A percentile compares a stretch with the other conserved stretches of the same genome.
These are phyloP conservation scores for Stenodema calcarata DNA, from an alignment of 2,888 invertebrate species.

Conservation along the genomic window DNA sequence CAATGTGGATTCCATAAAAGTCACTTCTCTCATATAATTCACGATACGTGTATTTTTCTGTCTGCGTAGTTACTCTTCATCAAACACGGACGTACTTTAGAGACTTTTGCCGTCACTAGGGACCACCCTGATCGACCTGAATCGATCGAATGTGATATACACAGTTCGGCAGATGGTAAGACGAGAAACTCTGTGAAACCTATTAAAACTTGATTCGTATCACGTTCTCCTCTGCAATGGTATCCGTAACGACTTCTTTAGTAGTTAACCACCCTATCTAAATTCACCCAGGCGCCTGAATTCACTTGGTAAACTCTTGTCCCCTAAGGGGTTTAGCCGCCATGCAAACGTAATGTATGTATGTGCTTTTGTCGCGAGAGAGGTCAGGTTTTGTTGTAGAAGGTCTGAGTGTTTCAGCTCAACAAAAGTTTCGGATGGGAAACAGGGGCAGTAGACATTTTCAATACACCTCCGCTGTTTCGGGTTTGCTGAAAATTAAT, in stretches of 20 bases:
- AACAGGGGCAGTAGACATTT: not conserved
- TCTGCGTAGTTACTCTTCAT: too few relatives aligned
- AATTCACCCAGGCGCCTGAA: constrained; percentile 7
- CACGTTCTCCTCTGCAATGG: not conserved
- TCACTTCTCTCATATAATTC: too few relatives aligned
- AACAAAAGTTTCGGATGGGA: not conserved
- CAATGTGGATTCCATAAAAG: too few relatives aligned
- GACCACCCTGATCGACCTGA: too few relatives aligned
- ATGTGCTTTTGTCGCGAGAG: not conserved
- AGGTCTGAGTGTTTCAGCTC: not conserved
- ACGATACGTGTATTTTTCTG: too few relatives aligned
- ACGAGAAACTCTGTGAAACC: not conserved
- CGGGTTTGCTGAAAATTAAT: not conserved
- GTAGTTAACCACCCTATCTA: constrained; percentile 31
- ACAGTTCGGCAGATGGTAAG: not conserved
- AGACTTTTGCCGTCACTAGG: too few relatives aligned
- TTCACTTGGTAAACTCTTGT: not conserved
- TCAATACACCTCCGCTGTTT: not conserved
- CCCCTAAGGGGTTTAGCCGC: not conserved
- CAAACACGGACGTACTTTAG: too few relatives aligned
- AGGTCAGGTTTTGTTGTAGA: not conserved
- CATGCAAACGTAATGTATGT: not conserved
- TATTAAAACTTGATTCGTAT: not conserved
- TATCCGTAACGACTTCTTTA: not conserved
- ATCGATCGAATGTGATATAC: too few relatives aligned